Percentiles rank a stretch among this genome's conserved stretches.
phyloP scores from a whole-genome alignment of 2,797 vertebrate species.

The Hydrocynus forskahlii region DNA sequence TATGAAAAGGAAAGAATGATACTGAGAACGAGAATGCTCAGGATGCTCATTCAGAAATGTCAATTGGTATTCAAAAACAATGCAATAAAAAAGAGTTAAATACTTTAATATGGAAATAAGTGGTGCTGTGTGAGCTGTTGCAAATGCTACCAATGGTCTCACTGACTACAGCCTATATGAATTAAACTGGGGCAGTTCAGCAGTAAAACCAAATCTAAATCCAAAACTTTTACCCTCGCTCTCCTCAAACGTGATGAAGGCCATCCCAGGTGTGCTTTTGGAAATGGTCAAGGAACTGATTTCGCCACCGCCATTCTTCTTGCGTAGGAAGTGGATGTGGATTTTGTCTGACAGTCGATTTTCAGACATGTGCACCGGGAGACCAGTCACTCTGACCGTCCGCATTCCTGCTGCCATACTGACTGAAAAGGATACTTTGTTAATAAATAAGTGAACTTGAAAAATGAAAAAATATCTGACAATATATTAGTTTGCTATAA shows the following conservation, averaged over 20 bases:
- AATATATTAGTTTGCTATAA: not conserved
- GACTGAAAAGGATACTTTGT: not conserved
- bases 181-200: no score
- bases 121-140: no score
- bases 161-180: no score
- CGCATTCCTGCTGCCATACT: conserved; percentile 57
- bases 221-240: conserved; percentile 60
- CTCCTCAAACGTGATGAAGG: conserved; percentile 73
- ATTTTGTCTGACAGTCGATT: conserved; percentile 71
- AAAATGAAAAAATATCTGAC: not conserved
- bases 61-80: no score
- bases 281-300: conserved; percentile 61
- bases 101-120: no score
- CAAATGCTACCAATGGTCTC: no score
- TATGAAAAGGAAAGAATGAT: no score
- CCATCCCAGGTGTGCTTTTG: conserved; percentile 47
- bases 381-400: conserved; percentile 64
- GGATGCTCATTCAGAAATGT: no score
- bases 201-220: not conserved
- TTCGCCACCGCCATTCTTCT: conserved; percentile 71
- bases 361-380: conserved; percentile 61
- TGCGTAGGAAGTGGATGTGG: conserved; percentile 72
- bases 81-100: no score
- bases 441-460: not conserved
- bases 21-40: no score